Base-by-base conservation (phyloP, 2,888 invertebrate species). In the Cybosia mesomella region DNA sequence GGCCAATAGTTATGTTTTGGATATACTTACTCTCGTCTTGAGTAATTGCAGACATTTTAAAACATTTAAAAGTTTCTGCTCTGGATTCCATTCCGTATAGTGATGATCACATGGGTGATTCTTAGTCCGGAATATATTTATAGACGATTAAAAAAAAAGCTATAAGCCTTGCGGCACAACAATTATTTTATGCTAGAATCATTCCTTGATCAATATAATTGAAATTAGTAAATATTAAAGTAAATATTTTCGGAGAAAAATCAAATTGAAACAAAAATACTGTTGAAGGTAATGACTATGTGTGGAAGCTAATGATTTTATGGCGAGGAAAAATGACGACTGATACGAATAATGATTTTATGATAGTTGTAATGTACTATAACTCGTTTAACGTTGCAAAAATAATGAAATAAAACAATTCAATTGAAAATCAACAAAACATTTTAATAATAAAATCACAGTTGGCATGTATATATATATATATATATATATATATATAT, bases 241-340 rank as follows among this genome's bases (percentile, higher is more conserved):
- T 63, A 54, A 54, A 63, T 63, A 53, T 49, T 63, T 54, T 32
- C 63, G 53, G 53, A 15, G 53, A 53, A 53, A 62, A 62, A 62
- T 62, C 49, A 53, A 63, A 63, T 63, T 54, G 24, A 63, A 53
- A 53, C 24, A 63, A 63, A 54, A 34, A 13, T 5, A 63, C 54
- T 32, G 34, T 62, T 43, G 43, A 43, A 43, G 39, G 43, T 62
- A 62, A 62, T 53, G 62, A 49, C 49, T 28, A 28, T 43, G 43
- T 43, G 43, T 32, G 34, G 32, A 62, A 49, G 62, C 43, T 43
- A 62, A 62, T 62, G 49, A 62, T 62, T 62, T 62, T 28, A 62
- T 62, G 62, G 62, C 15, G 49, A 62, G 62, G 49, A 62, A 62
- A 62, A 62, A 62, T 62, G 43, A 62, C 49, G 61, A 62, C 61